Evolutionary conservation across 2,113 vertebrate species (phyloP).

Genomic region (Pachypanchax playfairii): DNA sequence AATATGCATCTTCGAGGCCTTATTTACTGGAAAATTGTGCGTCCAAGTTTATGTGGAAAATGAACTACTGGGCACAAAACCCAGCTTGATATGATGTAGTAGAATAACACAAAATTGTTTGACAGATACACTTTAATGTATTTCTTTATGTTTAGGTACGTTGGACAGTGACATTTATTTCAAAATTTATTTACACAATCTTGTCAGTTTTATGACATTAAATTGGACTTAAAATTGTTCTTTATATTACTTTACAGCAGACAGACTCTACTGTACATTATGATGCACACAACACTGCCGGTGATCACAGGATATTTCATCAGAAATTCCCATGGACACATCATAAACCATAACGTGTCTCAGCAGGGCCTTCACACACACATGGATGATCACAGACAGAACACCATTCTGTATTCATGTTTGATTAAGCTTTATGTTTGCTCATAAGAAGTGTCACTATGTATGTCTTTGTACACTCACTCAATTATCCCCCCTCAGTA

Average conservation of each 20-base stretch:
- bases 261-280: not conserved
- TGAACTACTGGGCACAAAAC: too few relatives aligned
- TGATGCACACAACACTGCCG: conserved; percentile 33
- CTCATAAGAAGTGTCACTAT: too few relatives aligned
- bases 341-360: conserved; percentile 32
- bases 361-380: conserved; percentile 30
- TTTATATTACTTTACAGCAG: not conserved
- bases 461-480: conserved; percentile 47
- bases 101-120: too few relatives aligned
- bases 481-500: conserved; percentile 46
- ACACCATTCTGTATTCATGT: conserved; percentile 50
- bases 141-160: too few relatives aligned
- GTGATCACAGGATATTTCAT: conserved; percentile 61
- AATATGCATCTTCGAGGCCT: too few relatives aligned
- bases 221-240: not conserved
- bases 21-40: too few relatives aligned
- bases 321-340: conserved; percentile 50
- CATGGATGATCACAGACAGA: conserved; percentile 44
- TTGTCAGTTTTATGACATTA: not conserved
- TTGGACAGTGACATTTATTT: too few relatives aligned
- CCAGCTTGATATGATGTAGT: too few relatives aligned
- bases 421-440: conserved; percentile 66
- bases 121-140: not conserved
- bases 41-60: too few relatives aligned
- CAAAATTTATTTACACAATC: too few relatives aligned